phyloP scores from a whole-genome alignment of 1,140 invertebrate genomes.

The Drosophila punjabiensis region DNA sequence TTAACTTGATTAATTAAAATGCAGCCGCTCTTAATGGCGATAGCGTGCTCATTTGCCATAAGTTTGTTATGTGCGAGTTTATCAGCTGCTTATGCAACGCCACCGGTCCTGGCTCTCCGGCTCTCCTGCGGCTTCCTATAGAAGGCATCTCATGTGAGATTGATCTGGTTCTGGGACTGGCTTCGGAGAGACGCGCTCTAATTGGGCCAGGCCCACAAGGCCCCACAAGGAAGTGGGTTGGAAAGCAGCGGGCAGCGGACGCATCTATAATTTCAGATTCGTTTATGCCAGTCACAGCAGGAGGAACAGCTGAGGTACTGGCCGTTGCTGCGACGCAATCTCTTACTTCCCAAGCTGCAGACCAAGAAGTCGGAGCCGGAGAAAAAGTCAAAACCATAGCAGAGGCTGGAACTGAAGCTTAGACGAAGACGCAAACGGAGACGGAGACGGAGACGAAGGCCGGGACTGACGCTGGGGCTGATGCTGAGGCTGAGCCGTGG shows the following conservation, averaged over 20 bases:
- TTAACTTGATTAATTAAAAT: constrained; percentile 66
- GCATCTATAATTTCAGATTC: constrained; percentile 67
- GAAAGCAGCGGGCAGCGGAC: constrained; percentile 28
- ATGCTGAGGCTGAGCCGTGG: constrained; percentile 29
- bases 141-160: neutral
- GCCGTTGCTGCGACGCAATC: constrained; percentile 26
- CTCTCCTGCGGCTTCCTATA: neutral
- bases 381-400: constrained; percentile 41
- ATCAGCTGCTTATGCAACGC: constrained; percentile 48
- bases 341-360: constrained; percentile 33
- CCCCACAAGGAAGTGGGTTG: constrained; percentile 68
- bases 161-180: neutral
- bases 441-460: neutral
- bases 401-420: constrained; percentile 5
- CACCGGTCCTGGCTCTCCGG: constrained; percentile 9
- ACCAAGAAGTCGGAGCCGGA: constrained; percentile 48
- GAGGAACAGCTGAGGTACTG: constrained; percentile 7
- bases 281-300: constrained; percentile 51
- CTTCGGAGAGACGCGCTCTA: constrained; percentile 10
- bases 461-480: neutral
- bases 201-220: constrained; percentile 41
- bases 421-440: neutral
- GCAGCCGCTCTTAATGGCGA: constrained; percentile 45
- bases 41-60: constrained; percentile 47
- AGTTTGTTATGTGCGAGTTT: constrained; percentile 46